A percentile compares a stretch with the other conserved stretches of the same genome.
Conservation (phyloP, 2,888 invertebrate genomes). For the Habrosyne pyritoides region DNA sequence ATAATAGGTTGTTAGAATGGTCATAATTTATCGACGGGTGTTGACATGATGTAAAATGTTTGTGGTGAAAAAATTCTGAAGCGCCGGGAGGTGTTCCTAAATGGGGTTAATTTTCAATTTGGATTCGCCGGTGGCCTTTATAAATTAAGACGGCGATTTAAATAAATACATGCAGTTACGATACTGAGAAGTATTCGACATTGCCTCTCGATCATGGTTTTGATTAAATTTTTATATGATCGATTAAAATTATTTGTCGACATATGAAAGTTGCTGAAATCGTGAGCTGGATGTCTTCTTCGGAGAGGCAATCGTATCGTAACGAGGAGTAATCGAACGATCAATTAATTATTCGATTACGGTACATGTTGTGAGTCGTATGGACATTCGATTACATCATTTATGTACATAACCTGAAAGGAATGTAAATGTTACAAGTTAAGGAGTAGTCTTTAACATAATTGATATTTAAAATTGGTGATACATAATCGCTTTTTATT, state of each 20-base stretch:
- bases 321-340: conserved; percentile 37
- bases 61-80: conserved; percentile 55
- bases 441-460: not conserved
- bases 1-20: conserved; percentile 77
- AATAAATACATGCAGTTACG: conserved; percentile 61
- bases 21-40: conserved; percentile 77
- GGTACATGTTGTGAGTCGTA: conserved; percentile 8
- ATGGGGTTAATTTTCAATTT: conserved; percentile 82
- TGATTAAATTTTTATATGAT: conserved; percentile 60
- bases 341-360: conserved; percentile 42
- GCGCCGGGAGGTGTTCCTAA: conserved; percentile 74
- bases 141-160: conserved; percentile 66
- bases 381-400: not conserved
- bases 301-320: conserved; percentile 21
- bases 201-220: conserved; percentile 49
- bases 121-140: conserved; percentile 74
- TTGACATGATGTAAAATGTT: conserved; percentile 73
- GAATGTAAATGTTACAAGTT: not conserved
- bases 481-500: no score
- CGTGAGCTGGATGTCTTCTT: conserved; percentile 40
- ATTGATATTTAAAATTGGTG: no score
- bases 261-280: conserved; percentile 55
- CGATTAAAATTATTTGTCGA: conserved; percentile 61
- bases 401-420: not conserved
- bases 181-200: conserved; percentile 60